Evolutionary conservation across 2,113 vertebrate genomes (phyloP).

Genomic region (Pygoscelis adeliae): DNA sequence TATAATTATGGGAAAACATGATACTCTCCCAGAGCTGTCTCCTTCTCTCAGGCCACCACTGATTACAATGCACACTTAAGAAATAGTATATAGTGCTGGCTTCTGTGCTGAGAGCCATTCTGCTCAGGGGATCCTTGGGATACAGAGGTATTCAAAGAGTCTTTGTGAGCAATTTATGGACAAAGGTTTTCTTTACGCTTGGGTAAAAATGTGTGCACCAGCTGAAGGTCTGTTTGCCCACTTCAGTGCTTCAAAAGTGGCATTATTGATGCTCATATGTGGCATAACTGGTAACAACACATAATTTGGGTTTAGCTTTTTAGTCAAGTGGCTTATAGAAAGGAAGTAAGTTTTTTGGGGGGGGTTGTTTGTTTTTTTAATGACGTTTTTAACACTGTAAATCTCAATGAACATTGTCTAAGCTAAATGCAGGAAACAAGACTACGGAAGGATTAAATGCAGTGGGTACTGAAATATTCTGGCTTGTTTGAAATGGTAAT

Average conservation of each 20-base stretch:
- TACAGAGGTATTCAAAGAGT: not conserved
- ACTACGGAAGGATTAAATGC: not conserved
- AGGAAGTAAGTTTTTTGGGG: not conserved
- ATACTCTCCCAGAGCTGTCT: not conserved
- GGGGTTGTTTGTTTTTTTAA: not conserved
- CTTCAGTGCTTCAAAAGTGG: not conserved
- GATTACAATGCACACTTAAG: not conserved
- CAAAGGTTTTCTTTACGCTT: not conserved
- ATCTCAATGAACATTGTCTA: not conserved
- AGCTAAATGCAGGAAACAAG: not conserved
- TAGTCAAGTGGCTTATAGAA: not conserved
- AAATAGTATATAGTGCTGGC: not conserved
- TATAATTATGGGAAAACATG: not conserved
- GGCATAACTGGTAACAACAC: not conserved
- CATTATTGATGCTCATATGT: not conserved
- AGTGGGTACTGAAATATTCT: not conserved
- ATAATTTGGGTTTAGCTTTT: not conserved
- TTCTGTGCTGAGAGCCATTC: not conserved
- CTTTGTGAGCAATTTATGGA: not conserved
- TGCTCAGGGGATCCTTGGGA: not conserved
- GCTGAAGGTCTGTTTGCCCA: not conserved
- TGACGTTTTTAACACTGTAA: not conserved
- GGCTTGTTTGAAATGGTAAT: not conserved
- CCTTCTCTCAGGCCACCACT: not conserved
- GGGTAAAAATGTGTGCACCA: not conserved